A percentile compares a stretch with the other conserved stretches of the same genome.
phyloP scores from a whole-genome alignment of 2,888 invertebrate genomes.

The Ctenicera cuprea region DNA sequence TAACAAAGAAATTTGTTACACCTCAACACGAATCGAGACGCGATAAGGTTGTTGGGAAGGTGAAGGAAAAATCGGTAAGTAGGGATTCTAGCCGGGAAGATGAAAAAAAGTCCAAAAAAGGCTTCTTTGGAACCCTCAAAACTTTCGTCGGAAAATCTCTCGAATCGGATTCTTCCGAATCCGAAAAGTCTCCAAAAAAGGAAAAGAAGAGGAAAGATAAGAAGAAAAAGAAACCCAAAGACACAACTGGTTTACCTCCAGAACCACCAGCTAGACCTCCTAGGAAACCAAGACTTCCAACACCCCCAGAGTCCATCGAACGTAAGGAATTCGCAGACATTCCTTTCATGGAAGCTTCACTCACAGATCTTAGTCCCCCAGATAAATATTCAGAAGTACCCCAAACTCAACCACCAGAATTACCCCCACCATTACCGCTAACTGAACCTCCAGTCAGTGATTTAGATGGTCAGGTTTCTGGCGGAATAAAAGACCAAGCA shows the following conservation, averaged over 20 bases:
- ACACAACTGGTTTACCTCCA: constrained; percentile 57
- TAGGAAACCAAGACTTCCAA: constrained; percentile 67
- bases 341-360: constrained; percentile 67
- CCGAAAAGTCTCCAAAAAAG: constrained; percentile 68
- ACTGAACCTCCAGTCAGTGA: background rate
- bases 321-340: constrained; percentile 65
- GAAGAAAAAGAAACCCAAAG: constrained; percentile 57
- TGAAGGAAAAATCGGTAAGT: constrained; percentile 54
- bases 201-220: constrained; percentile 63
- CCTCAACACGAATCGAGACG: constrained; percentile 48
- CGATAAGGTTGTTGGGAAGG: constrained; percentile 49
- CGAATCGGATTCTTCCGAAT: constrained; percentile 70
- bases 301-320: constrained; percentile 57
- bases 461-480: background rate
- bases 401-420: constrained; percentile 16
- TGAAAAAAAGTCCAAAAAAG: constrained; percentile 67
- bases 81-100: constrained; percentile 62
- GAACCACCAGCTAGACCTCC: constrained; percentile 60
- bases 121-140: constrained; percentile 70
- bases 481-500: constrained; percentile 59
- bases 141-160: constrained; percentile 69
- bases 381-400: background rate
- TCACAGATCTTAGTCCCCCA: constrained; percentile 53
- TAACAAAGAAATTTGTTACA: constrained; percentile 36
- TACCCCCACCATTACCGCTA: background rate